Evolutionary conservation across 2,113 vertebrate species (phyloP), one percentile per base, ranked within the genome.

Genomic region (Oophaga pumilio): DNA sequence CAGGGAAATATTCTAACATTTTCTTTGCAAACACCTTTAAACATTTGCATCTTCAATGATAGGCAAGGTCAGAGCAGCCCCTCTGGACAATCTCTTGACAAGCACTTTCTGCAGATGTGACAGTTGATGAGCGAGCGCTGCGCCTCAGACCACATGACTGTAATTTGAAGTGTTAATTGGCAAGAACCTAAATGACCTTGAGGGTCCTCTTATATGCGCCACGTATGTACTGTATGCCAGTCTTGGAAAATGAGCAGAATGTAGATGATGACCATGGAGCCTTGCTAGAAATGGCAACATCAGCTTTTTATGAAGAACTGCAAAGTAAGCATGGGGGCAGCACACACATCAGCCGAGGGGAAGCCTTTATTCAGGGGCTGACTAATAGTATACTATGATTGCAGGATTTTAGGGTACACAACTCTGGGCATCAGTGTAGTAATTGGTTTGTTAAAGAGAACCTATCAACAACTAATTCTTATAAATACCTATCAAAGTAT

Each of bases 161-260:
- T 90, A 90, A 92, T 93, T 90, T 91, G 74, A 92, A 92, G 90
- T 92, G 91, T 92, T 93, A 94, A 93, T 93, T 93, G 91, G 71
- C 89, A 90, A 92, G 71, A 81, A 89, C 62, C 76, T 69, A 13
- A 14, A 1, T 89, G 87, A 88, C 88, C 89, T 89, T 90, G 89
- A 89, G 83, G 89, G 90, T 78, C 79, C 26, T 89, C 43, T 8
- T 74, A 90, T 66, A 17, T 92, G 22, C 28, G 11, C 56, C 69
- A n/a, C n/a, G 22, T n/a, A 24, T 62, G 62, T 66, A 66, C 28
- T 20, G 80, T n/a, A 82, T n/a, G 18, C 80, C 80, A 79, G 53
- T n/a, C 2, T 13, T 15, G 8, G 24, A 15, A 10, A 50, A 26
- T 43, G 20, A n/a, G 10, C 80, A 18, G 80, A 82, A 52, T 50